Evolutionary conservation across 2,113 vertebrate species (phyloP), one percentile per base, ranked within the genome.

Genomic region (Sylvietta virens): DNA sequence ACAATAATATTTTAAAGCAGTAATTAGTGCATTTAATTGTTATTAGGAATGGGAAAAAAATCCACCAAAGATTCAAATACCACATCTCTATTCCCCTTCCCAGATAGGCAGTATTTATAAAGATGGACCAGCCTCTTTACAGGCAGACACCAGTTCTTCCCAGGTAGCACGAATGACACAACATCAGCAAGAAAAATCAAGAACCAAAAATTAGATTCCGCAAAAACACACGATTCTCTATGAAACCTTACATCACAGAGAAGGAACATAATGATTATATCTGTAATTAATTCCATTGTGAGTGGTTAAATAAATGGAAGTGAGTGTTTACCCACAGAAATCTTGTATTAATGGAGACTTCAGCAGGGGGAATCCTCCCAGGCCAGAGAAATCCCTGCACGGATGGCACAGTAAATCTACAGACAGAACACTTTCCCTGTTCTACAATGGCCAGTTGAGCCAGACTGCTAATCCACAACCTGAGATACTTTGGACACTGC

Each of bases 161-260:
- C 67, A 35, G 35, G 13, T 16, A n/a, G 5, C 33, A 54, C 11
- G 65, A 80, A 27, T 8, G 24, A 10, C 18, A 33, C 10, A 27
- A 67, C 15, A 37, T 26, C 23, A 4, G 15, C 15, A 58, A 23
- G 23, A 58, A 58, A 35, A 65, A 47, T 28, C 35, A 71, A 58
- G 9, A 82, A 23, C 4, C 1, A 0, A 27, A 5, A 1, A 16
- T 65, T 11, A 48, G 24, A 83, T 35, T 31, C 30, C 0, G 0
- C 33, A 35, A 39, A 60, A 60, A 12, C n/a, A 14, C 13, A 20
- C 1, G 0, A 48, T 48, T 48, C 2, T 60, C 6, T 11, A 19
- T 7, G 20, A 56, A 67, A 51, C 20, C 23, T 10, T 18, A 58
- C 15, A 21, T 8, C 40, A 44, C 15, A 44, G 33, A 56, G 14